Conservation (phyloP, 2,797 vertebrate species). For the Leucoraja ocellata region DNA sequence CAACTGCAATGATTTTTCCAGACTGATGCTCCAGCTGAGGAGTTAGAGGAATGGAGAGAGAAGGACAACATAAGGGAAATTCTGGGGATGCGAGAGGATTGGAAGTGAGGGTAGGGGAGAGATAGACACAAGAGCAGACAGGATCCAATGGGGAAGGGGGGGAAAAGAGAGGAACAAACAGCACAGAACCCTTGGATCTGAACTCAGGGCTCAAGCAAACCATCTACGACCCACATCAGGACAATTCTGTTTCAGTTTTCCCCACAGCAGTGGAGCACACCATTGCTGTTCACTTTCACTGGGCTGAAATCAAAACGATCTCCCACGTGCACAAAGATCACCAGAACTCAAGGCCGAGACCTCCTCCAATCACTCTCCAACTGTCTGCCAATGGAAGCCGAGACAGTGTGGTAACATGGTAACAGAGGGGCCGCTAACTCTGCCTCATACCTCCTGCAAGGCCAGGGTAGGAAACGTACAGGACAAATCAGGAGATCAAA, state of each 20-base stretch:
- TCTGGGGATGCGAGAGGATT: not conserved
- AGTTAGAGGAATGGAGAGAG: not conserved
- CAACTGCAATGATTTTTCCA: not conserved
- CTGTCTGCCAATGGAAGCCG: not conserved
- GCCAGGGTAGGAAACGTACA: not conserved
- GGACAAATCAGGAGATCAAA: not conserved
- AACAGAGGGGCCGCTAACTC: not conserved
- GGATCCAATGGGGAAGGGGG: slow-evolving; percentile 45
- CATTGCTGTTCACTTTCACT: not conserved
- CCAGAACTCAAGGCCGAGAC: too few species aligned
- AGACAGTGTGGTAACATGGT: not conserved
- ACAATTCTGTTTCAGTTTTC: not conserved
- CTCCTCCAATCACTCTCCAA: not conserved
- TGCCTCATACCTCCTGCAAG: not conserved
- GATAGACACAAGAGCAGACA: slow-evolving; percentile 44
- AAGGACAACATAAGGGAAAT: not conserved
- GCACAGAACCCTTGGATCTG: not conserved
- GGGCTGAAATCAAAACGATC: not conserved
- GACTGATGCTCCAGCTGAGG: not conserved
- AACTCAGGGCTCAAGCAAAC: too few species aligned
- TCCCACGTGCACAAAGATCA: not conserved
- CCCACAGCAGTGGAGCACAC: not conserved
- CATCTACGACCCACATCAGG: too few species aligned
- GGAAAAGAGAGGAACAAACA: not conserved
- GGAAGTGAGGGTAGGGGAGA: slow-evolving; percentile 43